Evolutionary conservation across 2,113 vertebrate genomes (phyloP).

Genomic region (Oncorhynchus mykiss): DNA sequence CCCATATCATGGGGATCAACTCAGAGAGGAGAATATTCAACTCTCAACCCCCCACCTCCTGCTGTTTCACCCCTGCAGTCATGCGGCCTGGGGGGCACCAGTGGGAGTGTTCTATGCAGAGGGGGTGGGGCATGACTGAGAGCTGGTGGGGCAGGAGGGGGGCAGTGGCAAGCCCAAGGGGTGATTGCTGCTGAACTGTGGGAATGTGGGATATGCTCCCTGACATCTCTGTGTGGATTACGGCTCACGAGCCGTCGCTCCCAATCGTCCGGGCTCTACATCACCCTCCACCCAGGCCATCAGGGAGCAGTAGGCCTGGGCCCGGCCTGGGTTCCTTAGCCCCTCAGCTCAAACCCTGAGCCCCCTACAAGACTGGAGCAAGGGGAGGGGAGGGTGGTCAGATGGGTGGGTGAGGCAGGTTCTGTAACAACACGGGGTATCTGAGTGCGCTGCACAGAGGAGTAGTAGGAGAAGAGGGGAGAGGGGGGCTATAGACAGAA

Average conservation of each 20-base stretch:
- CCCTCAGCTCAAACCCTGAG: background rate
- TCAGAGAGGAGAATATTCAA: constrained; percentile 69
- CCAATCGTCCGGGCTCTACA: constrained; percentile 22
- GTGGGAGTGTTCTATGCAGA: constrained; percentile 1
- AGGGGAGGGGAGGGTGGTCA: constrained; percentile 3
- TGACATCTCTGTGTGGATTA: constrained; percentile 53
- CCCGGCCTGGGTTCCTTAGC: background rate
- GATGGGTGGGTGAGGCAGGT: background rate
- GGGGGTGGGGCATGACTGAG: no score
- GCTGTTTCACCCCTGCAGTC: constrained; percentile 40
- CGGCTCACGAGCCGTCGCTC: constrained; percentile 36
- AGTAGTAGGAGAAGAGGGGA: background rate
- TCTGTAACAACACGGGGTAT: background rate
- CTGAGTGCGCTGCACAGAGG: background rate
- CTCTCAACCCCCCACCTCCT: background rate
- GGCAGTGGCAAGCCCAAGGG: constrained; percentile 21
- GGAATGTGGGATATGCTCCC: constrained; percentile 37
- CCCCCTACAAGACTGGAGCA: background rate
- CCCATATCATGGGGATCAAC: constrained; percentile 43
- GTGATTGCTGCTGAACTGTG: constrained; percentile 20
- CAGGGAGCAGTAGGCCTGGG: constrained; percentile 3
- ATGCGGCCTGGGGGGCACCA: constrained; percentile 46
- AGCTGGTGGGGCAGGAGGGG: constrained; percentile 10
- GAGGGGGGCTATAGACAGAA: background rate
- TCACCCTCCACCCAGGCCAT: constrained; percentile 20